These are phyloP conservation scores for Choristoneura rosaceana DNA, from an alignment of 2,888 invertebrate species.

Conservation along the genomic window DNA sequence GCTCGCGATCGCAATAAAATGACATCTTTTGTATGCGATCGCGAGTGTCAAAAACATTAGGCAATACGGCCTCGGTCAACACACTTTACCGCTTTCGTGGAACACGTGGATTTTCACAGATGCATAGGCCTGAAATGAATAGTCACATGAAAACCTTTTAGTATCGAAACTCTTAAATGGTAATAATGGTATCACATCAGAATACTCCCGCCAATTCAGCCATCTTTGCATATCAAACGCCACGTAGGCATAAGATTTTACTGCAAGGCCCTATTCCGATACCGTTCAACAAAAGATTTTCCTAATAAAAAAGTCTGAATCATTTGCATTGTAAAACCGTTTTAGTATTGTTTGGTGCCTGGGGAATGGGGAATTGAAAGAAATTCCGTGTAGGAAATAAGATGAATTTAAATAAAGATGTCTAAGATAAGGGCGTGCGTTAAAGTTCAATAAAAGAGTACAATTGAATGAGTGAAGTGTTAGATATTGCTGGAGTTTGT, in stretches of 20 bases:
- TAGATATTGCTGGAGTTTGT: not conserved
- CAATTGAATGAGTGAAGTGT: not conserved
- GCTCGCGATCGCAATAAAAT: too few species aligned
- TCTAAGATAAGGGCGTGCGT: not conserved
- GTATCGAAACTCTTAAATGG: too few species aligned
- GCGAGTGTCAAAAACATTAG: too few species aligned
- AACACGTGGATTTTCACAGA: too few species aligned
- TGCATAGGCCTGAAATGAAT: too few species aligned
- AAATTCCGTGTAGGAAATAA: constrained; percentile 24
- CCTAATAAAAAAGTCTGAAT: constrained; percentile 59
- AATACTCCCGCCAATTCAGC: constrained; percentile 52
- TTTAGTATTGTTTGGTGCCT: constrained; percentile 23
- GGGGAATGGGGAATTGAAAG: constrained; percentile 7
- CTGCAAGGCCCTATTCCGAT: constrained; percentile 57
- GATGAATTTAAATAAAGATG: constrained; percentile 6
- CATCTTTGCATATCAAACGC: constrained; percentile 71
- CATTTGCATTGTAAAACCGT: constrained; percentile 52
- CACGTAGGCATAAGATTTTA: constrained; percentile 75
- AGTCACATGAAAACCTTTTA: too few species aligned
- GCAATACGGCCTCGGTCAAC: too few species aligned
- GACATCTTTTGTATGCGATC: too few species aligned
- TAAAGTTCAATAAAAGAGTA: not conserved
- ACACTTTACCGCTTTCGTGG: too few species aligned
- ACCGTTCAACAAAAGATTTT: constrained; percentile 51
- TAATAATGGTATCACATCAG: constrained; percentile 35